phyloP scores from a whole-genome alignment of 1,140 invertebrate species.

The Penaeus japonicus region DNA sequence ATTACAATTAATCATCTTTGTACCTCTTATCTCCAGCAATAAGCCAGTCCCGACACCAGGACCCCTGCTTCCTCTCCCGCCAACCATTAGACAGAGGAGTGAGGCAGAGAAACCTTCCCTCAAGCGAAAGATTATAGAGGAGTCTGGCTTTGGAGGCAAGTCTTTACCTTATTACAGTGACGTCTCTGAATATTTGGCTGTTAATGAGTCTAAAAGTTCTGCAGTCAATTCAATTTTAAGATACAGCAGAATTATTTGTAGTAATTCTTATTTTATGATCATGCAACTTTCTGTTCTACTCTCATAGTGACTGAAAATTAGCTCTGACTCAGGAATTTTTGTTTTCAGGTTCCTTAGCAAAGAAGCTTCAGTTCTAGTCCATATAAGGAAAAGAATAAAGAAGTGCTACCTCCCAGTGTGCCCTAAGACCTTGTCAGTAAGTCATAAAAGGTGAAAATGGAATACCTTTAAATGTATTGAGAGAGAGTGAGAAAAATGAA shows the following conservation, averaged over 20 bases:
- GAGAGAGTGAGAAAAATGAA: too few relatives aligned
- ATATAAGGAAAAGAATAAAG: not conserved
- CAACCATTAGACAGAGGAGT: conserved; percentile 68
- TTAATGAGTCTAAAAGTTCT: not conserved
- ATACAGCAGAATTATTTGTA: not conserved
- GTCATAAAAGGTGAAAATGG: not conserved
- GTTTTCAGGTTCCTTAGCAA: conserved; percentile 52
- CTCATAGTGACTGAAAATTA: not conserved
- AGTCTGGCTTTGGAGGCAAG: conserved; percentile 70
- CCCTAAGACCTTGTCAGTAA: not conserved
- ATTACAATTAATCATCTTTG: not conserved
- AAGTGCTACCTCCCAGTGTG: not conserved
- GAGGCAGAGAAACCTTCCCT: conserved; percentile 74
- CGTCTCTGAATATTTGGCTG: not conserved
- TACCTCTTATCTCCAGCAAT: conserved; percentile 66
- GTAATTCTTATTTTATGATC: not conserved
- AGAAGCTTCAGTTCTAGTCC: conserved; percentile 49
- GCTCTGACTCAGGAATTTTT: not conserved
- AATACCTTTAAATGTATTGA: too few relatives aligned
- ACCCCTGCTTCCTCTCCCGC: conserved; percentile 80
- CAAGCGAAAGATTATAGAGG: conserved; percentile 78
- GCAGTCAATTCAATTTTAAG: too few relatives aligned
- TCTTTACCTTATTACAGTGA: not conserved
- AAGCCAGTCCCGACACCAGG: conserved; percentile 88
- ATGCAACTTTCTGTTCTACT: not conserved